These are phyloP conservation scores for Leuciscus waleckii DNA, from an alignment of 2,797 vertebrate species.

Conservation along the genomic window DNA sequence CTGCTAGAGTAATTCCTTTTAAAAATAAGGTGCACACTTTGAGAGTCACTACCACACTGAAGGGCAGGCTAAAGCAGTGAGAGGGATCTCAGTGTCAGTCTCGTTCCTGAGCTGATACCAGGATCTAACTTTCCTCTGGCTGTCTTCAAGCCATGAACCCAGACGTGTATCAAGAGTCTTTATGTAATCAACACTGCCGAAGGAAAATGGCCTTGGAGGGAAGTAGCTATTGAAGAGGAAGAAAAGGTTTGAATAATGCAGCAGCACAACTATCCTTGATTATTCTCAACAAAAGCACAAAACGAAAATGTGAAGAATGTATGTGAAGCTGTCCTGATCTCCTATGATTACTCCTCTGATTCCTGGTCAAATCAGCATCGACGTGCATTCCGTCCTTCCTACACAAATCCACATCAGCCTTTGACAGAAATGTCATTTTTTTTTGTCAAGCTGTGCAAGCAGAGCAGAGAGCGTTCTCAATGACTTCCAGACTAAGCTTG, in stretches of 20 bases:
- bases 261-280: constrained; percentile 64
- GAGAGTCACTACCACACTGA: not conserved
- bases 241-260: constrained; percentile 56
- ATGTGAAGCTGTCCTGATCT: constrained; percentile 55
- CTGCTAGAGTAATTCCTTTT: not conserved
- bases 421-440: constrained; percentile 35
- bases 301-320: not conserved
- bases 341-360: constrained; percentile 39
- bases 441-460: constrained; percentile 20
- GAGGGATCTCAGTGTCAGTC: not conserved
- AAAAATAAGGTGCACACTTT: not conserved
- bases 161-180: constrained; percentile 60
- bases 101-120: not conserved
- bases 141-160: constrained; percentile 35
- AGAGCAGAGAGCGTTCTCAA: not conserved
- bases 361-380: constrained; percentile 33
- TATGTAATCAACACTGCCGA: constrained; percentile 69
- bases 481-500: constrained; percentile 3
- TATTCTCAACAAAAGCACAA: constrained; percentile 58
- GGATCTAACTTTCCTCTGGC: not conserved
- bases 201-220: constrained; percentile 57
- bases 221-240: constrained; percentile 51
- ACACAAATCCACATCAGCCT: constrained; percentile 20
- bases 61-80: not conserved
- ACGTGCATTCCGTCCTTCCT: not conserved